Evolutionary conservation across 2,888 invertebrate genomes (phyloP).

Genomic region (Rotaria macrura): DNA sequence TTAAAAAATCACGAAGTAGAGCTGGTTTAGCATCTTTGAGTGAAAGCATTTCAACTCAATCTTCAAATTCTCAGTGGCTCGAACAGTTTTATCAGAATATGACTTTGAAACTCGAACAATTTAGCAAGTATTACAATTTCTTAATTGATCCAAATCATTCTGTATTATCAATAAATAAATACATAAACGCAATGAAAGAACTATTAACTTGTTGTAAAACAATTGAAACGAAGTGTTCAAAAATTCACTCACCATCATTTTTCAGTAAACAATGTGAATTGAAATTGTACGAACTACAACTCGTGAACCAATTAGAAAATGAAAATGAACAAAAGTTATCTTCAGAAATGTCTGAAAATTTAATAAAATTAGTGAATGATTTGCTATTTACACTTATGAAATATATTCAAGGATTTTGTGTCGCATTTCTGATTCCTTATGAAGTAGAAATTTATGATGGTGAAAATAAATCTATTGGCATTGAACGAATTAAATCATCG

Average conservation of each 20-base stretch:
- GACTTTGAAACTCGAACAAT: not conserved
- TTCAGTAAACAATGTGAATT: not conserved
- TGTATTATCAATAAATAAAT: not conserved
- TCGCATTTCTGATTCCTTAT: slow-evolving; percentile 3
- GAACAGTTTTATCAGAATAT: not conserved
- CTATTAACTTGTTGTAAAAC: not conserved
- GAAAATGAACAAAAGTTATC: not conserved
- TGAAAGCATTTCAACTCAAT: not conserved
- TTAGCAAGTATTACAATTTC: not conserved
- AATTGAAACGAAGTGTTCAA: not conserved
- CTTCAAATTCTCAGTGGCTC: not conserved
- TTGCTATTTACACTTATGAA: not conserved
- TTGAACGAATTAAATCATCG: not conserved
- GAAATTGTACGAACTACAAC: not conserved
- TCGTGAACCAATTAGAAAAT: not conserved
- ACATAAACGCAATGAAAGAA: not conserved
- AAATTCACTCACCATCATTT: not conserved
- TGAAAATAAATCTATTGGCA: not conserved
- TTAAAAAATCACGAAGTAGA: not conserved
- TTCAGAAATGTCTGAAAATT: not conserved
- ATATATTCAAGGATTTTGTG: not conserved
- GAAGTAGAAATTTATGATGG: not conserved
- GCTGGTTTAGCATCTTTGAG: too few species aligned
- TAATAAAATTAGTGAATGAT: not conserved
- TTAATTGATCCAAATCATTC: not conserved